phyloP scores from a whole-genome alignment of 2,113 vertebrate genomes.

The Malurus cyaneus region DNA sequence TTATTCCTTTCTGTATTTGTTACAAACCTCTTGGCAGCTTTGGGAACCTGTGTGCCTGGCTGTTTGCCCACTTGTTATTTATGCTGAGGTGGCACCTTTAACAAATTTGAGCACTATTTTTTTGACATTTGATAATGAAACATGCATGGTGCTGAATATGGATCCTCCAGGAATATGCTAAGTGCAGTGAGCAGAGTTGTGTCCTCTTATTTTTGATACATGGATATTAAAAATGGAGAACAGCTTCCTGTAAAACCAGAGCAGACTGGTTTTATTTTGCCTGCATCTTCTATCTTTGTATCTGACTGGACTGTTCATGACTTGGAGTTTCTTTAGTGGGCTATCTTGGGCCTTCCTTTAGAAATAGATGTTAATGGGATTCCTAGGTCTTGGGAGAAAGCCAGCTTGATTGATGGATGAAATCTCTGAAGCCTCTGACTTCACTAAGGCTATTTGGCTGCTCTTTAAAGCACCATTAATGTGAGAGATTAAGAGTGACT shows the following conservation, averaged over 20 bases:
- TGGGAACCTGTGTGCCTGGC: background rate
- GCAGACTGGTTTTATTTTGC: background rate
- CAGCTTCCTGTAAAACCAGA: background rate
- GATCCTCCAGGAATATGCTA: rapidly evolving
- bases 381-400: background rate
- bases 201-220: background rate
- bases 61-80: background rate
- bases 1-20: background rate
- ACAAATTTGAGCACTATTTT: background rate
- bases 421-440: background rate
- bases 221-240: background rate
- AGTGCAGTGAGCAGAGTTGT: background rate
- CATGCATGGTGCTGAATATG: background rate
- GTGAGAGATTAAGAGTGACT: background rate
- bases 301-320: background rate
- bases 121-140: background rate
- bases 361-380: background rate
- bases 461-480: background rate
- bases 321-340: background rate
- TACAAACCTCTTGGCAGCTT: background rate
- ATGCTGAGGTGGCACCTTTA: background rate
- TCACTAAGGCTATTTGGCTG: slow-evolving; percentile 1
- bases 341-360: background rate
- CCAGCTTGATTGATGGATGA: background rate
- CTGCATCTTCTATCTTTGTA: background rate